A percentile compares a stretch with the other conserved stretches of the same genome.
Conservation (phyloP, 2,113 vertebrate species). For the Phaetusa simplex region DNA sequence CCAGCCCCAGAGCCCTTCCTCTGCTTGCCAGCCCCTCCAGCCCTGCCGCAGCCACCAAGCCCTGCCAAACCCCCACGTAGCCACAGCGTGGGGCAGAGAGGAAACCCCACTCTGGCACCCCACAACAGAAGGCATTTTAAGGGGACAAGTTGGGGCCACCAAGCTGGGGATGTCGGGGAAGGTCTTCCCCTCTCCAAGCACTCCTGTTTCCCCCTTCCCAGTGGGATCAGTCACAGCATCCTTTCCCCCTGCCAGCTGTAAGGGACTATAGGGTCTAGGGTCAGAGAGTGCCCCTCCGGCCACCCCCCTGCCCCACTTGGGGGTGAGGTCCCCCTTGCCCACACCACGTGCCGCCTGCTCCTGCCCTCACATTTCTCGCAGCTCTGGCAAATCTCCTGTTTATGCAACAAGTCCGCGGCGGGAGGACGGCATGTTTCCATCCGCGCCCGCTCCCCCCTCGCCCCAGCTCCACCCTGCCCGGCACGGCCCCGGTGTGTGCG, state of each 20-base stretch:
- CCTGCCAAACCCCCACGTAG: not conserved
- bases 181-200: not conserved
- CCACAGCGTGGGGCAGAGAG: not conserved
- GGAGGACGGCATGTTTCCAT: constrained; percentile 57
- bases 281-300: not conserved
- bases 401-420: constrained; percentile 26
- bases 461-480: constrained; percentile 28
- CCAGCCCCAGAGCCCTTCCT: not conserved
- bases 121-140: not conserved
- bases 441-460: not conserved
- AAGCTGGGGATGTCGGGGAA: fast-evolving
- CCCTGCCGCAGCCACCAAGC: not conserved
- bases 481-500: not conserved
- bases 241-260: not conserved
- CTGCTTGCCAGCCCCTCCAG: not conserved
- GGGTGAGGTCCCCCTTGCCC: not conserved
- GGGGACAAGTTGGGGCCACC: not conserved
- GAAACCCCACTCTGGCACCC: not conserved
- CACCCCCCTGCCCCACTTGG: not conserved
- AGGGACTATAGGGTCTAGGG: not conserved
- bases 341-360: not conserved
- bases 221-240: not conserved
- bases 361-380: not conserved
- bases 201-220: not conserved
- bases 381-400: constrained; percentile 49